These are phyloP conservation scores for Oceanites oceanicus DNA, from an alignment of 2,113 vertebrate species.

Conservation along the genomic window DNA sequence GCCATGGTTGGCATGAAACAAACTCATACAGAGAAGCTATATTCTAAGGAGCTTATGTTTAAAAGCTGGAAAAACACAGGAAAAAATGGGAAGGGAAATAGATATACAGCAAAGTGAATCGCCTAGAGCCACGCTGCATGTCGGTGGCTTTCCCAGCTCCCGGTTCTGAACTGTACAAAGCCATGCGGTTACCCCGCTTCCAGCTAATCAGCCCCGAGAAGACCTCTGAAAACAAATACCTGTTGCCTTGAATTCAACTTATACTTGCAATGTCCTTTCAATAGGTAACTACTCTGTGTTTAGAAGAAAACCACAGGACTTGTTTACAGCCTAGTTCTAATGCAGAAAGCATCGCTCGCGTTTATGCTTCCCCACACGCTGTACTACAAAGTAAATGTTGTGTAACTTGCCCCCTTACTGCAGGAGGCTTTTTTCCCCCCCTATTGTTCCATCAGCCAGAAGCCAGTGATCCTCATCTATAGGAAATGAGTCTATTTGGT, in stretches of 20 bases:
- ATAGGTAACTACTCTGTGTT: rapidly evolving
- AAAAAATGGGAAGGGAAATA: neutral
- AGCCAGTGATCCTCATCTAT: neutral
- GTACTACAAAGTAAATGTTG: neutral
- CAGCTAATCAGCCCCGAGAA: neutral
- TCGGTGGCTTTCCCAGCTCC: neutral
- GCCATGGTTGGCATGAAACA: neutral
- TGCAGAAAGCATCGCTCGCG: neutral
- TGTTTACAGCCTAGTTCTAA: neutral
- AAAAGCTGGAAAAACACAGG: neutral
- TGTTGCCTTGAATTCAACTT: neutral
- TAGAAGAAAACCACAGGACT: neutral
- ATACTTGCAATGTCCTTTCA: neutral
- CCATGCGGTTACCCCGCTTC: neutral
- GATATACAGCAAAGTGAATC: neutral
- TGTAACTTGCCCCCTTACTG: neutral
- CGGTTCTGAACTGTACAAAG: neutral
- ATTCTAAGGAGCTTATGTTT: neutral
- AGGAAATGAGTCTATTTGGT: rapidly evolving
- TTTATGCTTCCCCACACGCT: neutral
- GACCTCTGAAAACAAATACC: neutral
- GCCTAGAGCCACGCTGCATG: neutral
- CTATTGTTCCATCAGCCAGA: neutral
- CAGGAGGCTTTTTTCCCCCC: rapidly evolving
- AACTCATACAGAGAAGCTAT: neutral